A percentile compares a stretch with the other conserved stretches of the same genome.
phyloP scores from a whole-genome alignment of 2,113 vertebrate species.

The Alouatta palliata region DNA sequence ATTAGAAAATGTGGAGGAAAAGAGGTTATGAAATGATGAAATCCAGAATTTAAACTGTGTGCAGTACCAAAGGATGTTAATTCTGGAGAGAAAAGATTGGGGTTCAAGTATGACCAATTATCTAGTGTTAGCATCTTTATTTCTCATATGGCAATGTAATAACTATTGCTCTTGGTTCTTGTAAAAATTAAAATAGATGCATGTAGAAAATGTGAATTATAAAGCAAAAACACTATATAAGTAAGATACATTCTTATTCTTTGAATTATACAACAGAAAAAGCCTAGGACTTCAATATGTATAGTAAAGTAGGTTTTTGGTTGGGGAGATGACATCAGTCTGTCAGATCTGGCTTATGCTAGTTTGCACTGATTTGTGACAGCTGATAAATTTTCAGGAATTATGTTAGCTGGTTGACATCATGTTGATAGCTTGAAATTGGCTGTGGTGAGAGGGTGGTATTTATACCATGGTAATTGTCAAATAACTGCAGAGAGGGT shows the following conservation, averaged over 20 bases:
- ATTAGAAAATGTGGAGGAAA: not conserved
- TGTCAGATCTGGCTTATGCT: not conserved
- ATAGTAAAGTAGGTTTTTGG: not conserved
- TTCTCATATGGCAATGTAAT: not conserved
- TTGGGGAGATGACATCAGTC: not conserved
- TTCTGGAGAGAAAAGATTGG: not conserved
- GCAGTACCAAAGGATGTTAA: not conserved
- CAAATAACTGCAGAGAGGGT: not conserved
- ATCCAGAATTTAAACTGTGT: not conserved
- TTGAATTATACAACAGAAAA: not conserved
- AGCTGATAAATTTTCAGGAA: not conserved
- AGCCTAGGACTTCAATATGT: not conserved
- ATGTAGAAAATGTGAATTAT: not conserved
- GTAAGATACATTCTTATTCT: not conserved
- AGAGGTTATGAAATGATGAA: not conserved
- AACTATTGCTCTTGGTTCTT: not conserved
- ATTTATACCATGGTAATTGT: not conserved
- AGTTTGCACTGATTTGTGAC: not conserved
- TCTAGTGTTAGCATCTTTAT: not conserved
- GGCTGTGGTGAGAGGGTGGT: no score
- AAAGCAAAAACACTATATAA: not conserved
- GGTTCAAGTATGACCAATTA: not conserved
- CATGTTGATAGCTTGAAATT: not conserved
- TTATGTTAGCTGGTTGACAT: not conserved
- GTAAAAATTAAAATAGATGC: not conserved